Conservation (phyloP, 2,797 vertebrate species). For the Sebastes trivittatus region DNA sequence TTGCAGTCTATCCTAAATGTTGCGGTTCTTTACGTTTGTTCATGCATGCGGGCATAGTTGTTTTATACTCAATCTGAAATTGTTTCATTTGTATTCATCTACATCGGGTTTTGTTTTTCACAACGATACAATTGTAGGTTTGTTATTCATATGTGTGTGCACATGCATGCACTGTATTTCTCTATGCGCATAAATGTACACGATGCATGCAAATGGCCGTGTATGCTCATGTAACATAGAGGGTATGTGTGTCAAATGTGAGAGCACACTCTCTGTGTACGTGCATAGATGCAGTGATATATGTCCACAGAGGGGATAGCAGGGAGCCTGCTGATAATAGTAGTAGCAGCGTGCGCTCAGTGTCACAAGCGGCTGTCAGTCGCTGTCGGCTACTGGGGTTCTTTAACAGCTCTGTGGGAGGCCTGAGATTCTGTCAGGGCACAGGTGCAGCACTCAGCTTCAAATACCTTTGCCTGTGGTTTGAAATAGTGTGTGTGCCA, state of each 20-base stretch:
- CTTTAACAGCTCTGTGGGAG: constrained; percentile 66
- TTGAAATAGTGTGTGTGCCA: constrained; percentile 6
- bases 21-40: neutral
- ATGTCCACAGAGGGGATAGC: constrained; percentile 1
- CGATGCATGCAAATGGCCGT: neutral
- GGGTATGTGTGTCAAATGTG: neutral
- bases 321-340: constrained; percentile 45
- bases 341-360: constrained; percentile 25
- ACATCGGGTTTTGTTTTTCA: neutral
- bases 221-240: neutral
- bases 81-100: neutral
- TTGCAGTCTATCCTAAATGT: neutral
- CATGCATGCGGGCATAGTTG: neutral
- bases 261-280: neutral
- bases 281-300: constrained; percentile 1
- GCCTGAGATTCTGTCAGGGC: constrained; percentile 50
- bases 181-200: neutral
- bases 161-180: neutral
- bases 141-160: neutral
- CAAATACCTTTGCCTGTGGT: constrained; percentile 55
- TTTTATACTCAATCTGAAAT: neutral
- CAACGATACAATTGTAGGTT: neutral
- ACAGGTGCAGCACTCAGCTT: constrained; percentile 51
- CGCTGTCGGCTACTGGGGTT: constrained; percentile 56
- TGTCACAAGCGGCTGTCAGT: constrained; percentile 50